phyloP scores from a whole-genome alignment of 2,888 invertebrate genomes.

The Camptogramma bilineatum region DNA sequence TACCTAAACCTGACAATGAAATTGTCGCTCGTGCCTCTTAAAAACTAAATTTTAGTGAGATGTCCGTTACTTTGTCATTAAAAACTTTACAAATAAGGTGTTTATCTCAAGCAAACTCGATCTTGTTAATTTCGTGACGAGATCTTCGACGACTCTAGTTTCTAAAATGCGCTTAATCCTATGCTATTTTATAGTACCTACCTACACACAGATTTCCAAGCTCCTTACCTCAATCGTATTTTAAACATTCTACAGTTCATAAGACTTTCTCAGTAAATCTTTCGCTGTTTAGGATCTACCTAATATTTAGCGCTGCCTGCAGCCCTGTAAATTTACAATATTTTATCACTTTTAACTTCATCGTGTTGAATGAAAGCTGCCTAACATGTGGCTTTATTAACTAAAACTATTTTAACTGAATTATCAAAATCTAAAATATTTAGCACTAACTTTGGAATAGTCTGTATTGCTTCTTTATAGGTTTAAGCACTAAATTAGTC shows the following conservation, averaged over 20 bases:
- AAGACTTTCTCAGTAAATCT: conserved; percentile 24
- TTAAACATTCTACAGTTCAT: conserved; percentile 24
- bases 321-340: conserved; percentile 17
- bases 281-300: conserved; percentile 27
- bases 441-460: neutral
- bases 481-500: neutral
- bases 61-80: neutral
- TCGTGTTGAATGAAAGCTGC: neutral
- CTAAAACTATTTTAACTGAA: neutral
- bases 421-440: neutral
- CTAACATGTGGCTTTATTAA: neutral
- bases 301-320: conserved; percentile 29
- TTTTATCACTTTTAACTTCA: conserved; percentile 1
- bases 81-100: neutral
- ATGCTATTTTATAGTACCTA: conserved; percentile 34
- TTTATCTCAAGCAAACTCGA: conserved; percentile 33
- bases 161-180: conserved; percentile 37
- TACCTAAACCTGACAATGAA: neutral
- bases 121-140: conserved; percentile 37
- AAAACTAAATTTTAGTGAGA: neutral
- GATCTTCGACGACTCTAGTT: conserved; percentile 30
- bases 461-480: neutral
- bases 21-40: neutral
- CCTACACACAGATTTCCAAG: conserved; percentile 42
- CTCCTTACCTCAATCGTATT: conserved; percentile 19